These are phyloP conservation scores for Cephus sareptanus DNA, from an alignment of 2,888 invertebrate species.

Conservation along the genomic window DNA sequence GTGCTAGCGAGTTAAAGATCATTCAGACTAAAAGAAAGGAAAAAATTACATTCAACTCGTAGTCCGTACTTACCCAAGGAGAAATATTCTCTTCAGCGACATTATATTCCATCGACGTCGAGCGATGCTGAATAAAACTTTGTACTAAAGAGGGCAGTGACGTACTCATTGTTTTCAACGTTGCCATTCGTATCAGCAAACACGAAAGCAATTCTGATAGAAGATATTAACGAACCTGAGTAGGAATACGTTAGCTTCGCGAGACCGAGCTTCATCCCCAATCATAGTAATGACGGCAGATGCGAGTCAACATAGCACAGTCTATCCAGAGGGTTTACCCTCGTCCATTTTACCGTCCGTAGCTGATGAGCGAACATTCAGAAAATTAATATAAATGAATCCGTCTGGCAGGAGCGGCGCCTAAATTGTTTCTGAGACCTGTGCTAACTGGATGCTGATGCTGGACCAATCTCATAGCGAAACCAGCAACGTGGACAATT, in stretches of 20 bases:
- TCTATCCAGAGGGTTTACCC: neutral
- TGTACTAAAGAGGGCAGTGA: neutral
- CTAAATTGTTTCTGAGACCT: neutral
- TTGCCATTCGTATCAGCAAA: neutral
- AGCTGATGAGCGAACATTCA: neutral
- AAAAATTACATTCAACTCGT: neutral
- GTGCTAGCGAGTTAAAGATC: neutral
- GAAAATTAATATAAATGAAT: neutral
- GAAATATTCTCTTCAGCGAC: neutral
- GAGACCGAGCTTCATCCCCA: neutral
- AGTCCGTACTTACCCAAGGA: neutral
- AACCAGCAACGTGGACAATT: neutral
- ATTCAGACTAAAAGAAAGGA: neutral
- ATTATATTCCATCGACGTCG: neutral
- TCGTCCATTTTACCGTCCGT: neutral
- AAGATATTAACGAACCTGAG: neutral
- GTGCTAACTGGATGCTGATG: neutral
- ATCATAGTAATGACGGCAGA: neutral
- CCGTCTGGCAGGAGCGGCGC: neutral
- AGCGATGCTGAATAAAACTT: neutral
- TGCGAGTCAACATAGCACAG: neutral
- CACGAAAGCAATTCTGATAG: neutral
- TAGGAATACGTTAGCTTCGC: neutral
- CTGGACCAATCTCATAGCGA: neutral
- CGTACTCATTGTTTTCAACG: neutral